Evolutionary conservation across 2,113 vertebrate species (phyloP), one percentile per base, ranked within the genome.

Genomic region (Setophaga petechia): DNA sequence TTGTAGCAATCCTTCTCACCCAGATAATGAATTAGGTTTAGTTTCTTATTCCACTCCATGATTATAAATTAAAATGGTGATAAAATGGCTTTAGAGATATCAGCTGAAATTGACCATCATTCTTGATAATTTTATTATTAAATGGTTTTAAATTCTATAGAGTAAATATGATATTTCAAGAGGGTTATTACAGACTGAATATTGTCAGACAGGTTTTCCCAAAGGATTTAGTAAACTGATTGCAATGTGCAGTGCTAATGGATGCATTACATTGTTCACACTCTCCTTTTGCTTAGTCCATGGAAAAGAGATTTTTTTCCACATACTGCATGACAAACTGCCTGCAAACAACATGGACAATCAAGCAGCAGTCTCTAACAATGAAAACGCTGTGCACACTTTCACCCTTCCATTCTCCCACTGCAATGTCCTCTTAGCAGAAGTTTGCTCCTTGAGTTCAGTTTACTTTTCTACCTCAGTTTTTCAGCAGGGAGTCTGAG

Each of bases 1-100:
- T 91, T 94, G 39, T 52, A 73, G 17, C 54, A 94, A 95, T 87
- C 82, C 57, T 81, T 80, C 37, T 84, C 63, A 79, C 46, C 12
- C 35, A 91, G 76, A 63, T 89, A 15, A 81, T 46, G 12, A 88
- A 79, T 93, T 78, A 84, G 10, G 16, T 93, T 95, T 94, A 75
- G n/a, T 82, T 92, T 90, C 87, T 90, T 85, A 85, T 83, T n/a
- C 46, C 24, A 88, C 22, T 83, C 49, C 57, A 91, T 85, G 93
- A 92, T 61, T 49, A 47, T 95, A 93, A 90, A 96, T 90, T 96
- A 84, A 95, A 95, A 95, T 44, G 15, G 35, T 72, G 69, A 93
- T 91, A 90, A 89, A 88, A 87, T 86, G 58, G 61, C 47, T 91
- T 90, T 87, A 76, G 77, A 92, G 27, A 86, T 80, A 87, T 17